A percentile compares a stretch with the other conserved stretches of the same genome.
Conservation (phyloP, 1,140 invertebrate genomes). For the Argopecten irradians region DNA sequence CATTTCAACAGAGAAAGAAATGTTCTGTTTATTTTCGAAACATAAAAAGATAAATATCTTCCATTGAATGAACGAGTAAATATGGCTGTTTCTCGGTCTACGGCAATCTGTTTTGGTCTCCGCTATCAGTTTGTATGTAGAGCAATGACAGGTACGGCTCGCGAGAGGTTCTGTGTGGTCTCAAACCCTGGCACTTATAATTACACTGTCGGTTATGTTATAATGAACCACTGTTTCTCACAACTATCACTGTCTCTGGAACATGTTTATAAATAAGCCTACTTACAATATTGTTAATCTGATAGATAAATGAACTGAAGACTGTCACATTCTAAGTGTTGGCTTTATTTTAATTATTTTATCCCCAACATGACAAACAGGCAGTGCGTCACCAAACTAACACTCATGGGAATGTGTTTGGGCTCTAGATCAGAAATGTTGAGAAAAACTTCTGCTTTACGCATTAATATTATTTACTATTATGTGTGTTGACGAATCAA, state of each 20-base stretch:
- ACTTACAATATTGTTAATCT: neutral
- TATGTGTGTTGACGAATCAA: too few relatives aligned
- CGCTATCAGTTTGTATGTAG: neutral
- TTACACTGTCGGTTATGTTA: neutral
- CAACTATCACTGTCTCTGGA: neutral
- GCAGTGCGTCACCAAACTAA: neutral
- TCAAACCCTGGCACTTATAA: neutral
- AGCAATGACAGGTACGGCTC: neutral
- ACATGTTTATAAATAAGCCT: slow-evolving; percentile 11
- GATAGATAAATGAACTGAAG: neutral
- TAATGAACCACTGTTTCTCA: neutral
- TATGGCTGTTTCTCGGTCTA: neutral
- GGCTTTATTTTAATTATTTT: neutral
- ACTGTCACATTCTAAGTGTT: neutral
- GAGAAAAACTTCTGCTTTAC: too few relatives aligned
- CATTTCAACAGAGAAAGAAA: slow-evolving; percentile 40
- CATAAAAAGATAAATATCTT: slow-evolving; percentile 43
- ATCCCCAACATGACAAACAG: neutral
- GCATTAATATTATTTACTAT: too few relatives aligned
- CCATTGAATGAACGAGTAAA: slow-evolving; percentile 9
- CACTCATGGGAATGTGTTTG: neutral
- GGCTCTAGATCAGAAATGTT: too few relatives aligned
- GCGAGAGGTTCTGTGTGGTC: neutral
- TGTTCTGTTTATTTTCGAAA: slow-evolving; percentile 45
- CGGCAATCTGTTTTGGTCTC: neutral